Evolutionary conservation across 2,797 vertebrate genomes (phyloP).

Genomic region (Onychomys arenicola): DNA sequence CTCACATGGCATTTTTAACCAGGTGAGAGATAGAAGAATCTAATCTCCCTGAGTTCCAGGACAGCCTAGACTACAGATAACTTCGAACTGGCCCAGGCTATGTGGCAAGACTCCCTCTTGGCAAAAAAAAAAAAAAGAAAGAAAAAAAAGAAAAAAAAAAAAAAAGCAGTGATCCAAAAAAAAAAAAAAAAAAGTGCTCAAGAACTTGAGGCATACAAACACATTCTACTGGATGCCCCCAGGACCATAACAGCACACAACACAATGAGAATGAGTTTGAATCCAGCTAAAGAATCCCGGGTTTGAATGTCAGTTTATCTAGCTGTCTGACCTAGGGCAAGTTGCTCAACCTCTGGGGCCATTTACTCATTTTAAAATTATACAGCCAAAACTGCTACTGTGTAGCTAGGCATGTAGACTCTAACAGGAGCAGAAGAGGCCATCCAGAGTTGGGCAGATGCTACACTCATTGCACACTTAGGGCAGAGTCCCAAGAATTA

Average conservation of each 20-base stretch:
- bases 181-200: background rate
- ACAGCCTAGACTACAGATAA: background rate
- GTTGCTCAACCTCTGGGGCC: background rate
- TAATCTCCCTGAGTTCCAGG: background rate
- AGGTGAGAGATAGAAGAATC: background rate
- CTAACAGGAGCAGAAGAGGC: background rate
- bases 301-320: background rate
- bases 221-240: background rate
- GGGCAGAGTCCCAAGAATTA: background rate
- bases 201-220: background rate
- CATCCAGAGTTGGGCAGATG: background rate
- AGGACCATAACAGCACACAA: background rate
- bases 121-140: background rate
- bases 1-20: background rate
- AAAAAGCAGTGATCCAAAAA: background rate
- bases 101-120: background rate
- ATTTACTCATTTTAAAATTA: conserved; percentile 39
- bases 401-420: background rate
- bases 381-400: background rate
- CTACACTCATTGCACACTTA: background rate
- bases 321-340: background rate
- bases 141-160: background rate
- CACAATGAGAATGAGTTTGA: background rate
- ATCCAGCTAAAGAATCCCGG: background rate
- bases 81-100: background rate